Conservation (phyloP, 2,797 vertebrate genomes). For the Leuciscus waleckii region DNA sequence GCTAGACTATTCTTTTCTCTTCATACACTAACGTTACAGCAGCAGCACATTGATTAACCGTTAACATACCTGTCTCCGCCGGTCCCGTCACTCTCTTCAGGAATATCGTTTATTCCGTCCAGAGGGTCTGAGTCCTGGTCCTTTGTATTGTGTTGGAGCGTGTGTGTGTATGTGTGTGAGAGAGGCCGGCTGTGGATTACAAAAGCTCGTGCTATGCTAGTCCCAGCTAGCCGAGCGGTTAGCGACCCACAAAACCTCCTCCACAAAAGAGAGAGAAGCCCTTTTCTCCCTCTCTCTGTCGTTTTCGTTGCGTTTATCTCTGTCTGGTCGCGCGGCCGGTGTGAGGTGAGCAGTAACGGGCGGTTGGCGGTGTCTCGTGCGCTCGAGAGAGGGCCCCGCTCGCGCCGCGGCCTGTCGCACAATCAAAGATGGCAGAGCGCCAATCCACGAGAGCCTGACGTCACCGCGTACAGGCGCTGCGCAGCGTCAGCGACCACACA, state of each 20-base stretch:
- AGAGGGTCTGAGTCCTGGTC: constrained; percentile 60
- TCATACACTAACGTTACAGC: background rate
- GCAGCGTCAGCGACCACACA: background rate
- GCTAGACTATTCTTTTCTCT: background rate
- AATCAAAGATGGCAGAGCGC: constrained; percentile 83
- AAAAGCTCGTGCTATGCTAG: constrained; percentile 77
- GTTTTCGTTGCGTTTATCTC: constrained; percentile 21
- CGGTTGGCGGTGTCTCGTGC: constrained; percentile 67
- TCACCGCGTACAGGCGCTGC: constrained; percentile 51
- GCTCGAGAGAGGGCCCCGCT: constrained; percentile 79
- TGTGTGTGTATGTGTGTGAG: constrained; percentile 40
- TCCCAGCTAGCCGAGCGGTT: constrained; percentile 66
- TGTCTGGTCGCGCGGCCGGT: constrained; percentile 43
- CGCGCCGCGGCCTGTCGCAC: constrained; percentile 83
- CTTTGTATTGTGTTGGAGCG: constrained; percentile 51
- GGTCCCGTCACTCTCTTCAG: constrained; percentile 67
- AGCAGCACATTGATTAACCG: background rate
- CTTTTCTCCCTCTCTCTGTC: constrained; percentile 19
- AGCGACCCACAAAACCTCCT: constrained; percentile 66
- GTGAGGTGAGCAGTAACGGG: constrained; percentile 51
- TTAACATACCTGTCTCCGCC: constrained; percentile 75
- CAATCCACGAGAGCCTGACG: constrained; percentile 64
- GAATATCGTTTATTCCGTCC: constrained; percentile 36
- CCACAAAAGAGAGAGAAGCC: constrained; percentile 62
- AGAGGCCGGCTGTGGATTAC: constrained; percentile 79